Percentiles rank a stretch among this genome's conserved stretches.
Conservation (phyloP, 2,888 invertebrate genomes). For the Polietes domitor region DNA sequence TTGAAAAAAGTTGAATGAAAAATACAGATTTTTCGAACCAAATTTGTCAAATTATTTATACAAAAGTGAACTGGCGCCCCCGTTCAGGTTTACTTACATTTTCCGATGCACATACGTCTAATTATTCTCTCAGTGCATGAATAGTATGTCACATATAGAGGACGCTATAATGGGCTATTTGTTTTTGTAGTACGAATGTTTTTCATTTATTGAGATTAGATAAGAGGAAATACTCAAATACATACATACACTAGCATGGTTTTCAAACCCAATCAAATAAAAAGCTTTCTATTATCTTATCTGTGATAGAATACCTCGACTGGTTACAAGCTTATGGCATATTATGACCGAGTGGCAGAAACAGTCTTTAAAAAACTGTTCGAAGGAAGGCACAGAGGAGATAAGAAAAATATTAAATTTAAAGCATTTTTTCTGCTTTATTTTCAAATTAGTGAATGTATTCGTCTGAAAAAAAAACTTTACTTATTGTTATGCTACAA, state of each 20-base stretch:
- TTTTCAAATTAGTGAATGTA: too few species aligned
- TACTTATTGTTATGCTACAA: too few species aligned
- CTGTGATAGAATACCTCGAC: background rate
- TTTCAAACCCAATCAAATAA: background rate
- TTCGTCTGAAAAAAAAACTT: too few species aligned
- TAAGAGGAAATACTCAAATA: background rate
- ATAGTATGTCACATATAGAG: background rate
- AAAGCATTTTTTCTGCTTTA: too few species aligned
- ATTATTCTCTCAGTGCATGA: background rate
- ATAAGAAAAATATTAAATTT: too few species aligned
- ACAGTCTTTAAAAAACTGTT: background rate
- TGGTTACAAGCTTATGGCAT: background rate
- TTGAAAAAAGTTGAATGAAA: too few species aligned
- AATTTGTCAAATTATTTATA: too few species aligned
- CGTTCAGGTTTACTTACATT: too few species aligned
- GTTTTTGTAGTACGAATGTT: background rate
- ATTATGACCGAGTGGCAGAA: background rate
- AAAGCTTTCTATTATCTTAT: slow-evolving; percentile 9
- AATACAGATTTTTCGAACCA: too few species aligned
- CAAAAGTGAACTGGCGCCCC: too few species aligned
- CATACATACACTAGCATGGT: background rate
- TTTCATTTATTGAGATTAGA: background rate
- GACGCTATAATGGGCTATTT: background rate
- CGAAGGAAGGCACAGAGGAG: background rate
- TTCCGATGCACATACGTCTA: too few species aligned